Conservation (phyloP, 2,113 vertebrate species). For the Morone chrysops region DNA sequence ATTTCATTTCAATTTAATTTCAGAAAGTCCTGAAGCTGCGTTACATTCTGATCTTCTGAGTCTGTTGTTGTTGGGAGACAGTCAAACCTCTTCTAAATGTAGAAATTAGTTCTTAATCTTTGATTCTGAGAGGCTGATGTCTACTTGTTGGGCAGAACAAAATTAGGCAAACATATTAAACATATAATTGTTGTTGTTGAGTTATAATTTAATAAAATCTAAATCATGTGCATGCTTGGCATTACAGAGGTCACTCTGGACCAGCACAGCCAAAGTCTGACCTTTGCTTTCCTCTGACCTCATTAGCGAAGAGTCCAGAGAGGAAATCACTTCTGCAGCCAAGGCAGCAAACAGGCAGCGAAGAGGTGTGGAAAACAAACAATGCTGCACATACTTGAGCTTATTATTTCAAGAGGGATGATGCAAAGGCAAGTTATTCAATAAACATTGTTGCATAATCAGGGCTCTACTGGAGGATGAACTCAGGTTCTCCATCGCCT, state of each 20-base stretch:
- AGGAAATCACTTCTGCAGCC: slow-evolving; percentile 49
- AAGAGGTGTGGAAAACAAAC: slow-evolving; percentile 26
- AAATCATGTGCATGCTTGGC: neutral
- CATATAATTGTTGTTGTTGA: neutral
- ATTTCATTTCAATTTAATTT: neutral
- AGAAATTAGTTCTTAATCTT: neutral
- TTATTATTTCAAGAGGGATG: slow-evolving; percentile 11
- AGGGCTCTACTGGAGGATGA: neutral
- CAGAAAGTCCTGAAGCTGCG: neutral
- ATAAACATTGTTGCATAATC: neutral
- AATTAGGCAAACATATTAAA: neutral
- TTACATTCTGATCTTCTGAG: neutral
- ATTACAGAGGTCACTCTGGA: neutral
- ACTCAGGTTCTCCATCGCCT: neutral
- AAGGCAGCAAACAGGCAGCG: slow-evolving; percentile 11
- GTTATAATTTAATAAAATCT: neutral
- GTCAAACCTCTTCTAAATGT: neutral
- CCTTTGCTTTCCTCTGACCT: slow-evolving; percentile 34
- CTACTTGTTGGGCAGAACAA: neutral
- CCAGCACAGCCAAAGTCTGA: slow-evolving; percentile 30
- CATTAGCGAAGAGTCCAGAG: slow-evolving; percentile 44
- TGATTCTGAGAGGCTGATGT: neutral
- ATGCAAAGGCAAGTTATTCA: neutral
- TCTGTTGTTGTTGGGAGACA: neutral
- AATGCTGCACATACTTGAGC: neutral